A percentile compares a stretch with the other conserved stretches of the same genome.
Evolutionary conservation across 2,888 invertebrate species (phyloP).

Genomic region (Platycnemis pennipes): DNA sequence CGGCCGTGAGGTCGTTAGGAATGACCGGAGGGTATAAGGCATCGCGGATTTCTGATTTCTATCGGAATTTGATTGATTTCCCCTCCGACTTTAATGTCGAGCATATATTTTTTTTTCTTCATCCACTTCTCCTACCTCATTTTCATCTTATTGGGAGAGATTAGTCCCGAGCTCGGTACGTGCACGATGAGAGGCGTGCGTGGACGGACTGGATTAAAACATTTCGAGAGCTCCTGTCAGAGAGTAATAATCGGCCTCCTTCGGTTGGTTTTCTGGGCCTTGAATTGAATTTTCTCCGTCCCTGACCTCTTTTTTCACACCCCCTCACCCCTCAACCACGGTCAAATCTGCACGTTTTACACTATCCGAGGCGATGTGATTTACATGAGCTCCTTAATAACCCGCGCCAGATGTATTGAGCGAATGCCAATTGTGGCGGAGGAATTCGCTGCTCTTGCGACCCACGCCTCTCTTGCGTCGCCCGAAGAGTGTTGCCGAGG

Average conservation of each 20-base stretch:
- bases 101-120: not conserved
- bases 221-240: not conserved
- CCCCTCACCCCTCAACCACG: not conserved
- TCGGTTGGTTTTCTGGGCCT: not conserved
- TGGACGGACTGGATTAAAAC: not conserved
- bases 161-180: not conserved
- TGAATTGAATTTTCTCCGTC: constrained; percentile 9
- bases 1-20: not conserved
- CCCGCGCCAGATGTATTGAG: not conserved
- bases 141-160: too few species aligned
- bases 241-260: constrained; percentile 26
- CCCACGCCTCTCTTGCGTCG: not conserved
- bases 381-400: not conserved
- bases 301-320: not conserved
- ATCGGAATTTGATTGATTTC: constrained; percentile 4
- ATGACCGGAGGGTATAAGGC: not conserved
- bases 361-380: not conserved
- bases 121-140: not conserved
- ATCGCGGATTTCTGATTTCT: constrained; percentile 5
- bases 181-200: not conserved
- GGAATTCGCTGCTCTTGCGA: not conserved
- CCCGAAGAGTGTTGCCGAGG: too few species aligned
- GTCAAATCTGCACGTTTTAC: constrained; percentile 27
- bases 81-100: constrained; percentile 1
- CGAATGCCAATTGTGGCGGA: not conserved